Percentiles rank a stretch among this genome's conserved stretches.
Conservation (phyloP, 1,140 invertebrate species). For the Drosophila kepulauana region DNA sequence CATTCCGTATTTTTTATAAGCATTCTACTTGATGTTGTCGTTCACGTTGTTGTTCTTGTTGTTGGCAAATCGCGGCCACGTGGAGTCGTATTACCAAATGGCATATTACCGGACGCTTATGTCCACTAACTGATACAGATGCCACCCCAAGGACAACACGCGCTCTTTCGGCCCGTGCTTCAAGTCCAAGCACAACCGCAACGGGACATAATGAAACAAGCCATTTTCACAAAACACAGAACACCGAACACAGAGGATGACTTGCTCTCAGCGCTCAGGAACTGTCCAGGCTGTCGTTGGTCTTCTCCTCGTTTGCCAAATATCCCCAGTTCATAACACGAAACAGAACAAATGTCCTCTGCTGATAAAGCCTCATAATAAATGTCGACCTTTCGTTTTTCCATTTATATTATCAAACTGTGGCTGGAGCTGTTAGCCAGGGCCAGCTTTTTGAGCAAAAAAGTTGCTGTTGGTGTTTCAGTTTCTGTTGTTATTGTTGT, state of each 20-base stretch:
- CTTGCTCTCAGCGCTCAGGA: slow-evolving; percentile 1
- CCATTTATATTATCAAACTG: slow-evolving; percentile 83
- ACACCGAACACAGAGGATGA: slow-evolving; percentile 6
- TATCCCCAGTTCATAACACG: slow-evolving; percentile 77
- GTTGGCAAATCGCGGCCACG: slow-evolving; percentile 13
- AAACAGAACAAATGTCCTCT: slow-evolving; percentile 83
- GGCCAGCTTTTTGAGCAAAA: slow-evolving; percentile 30
- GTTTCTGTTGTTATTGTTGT: slow-evolving; percentile 10
- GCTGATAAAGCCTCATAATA: slow-evolving; percentile 84
- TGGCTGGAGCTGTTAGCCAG: slow-evolving; percentile 12
- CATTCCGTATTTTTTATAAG: background rate
- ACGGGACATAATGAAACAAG: slow-evolving; percentile 65
- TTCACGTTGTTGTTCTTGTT: slow-evolving; percentile 1
- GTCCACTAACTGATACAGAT: slow-evolving; percentile 77
- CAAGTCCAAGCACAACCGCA: slow-evolving; percentile 31
- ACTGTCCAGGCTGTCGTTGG: background rate
- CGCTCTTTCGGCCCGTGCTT: slow-evolving; percentile 18
- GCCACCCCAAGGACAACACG: slow-evolving; percentile 77
- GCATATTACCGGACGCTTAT: slow-evolving; percentile 77
- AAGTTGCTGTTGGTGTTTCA: slow-evolving; percentile 33
- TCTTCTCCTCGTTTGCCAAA: slow-evolving; percentile 46
- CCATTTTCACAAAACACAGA: slow-evolving; percentile 42
- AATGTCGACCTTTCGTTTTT: slow-evolving; percentile 85
- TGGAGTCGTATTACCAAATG: slow-evolving; percentile 41
- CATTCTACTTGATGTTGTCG: background rate